Percentiles rank a stretch among this genome's conserved stretches.
phyloP scores from a whole-genome alignment of 2,888 invertebrate species.

The Tiphia femorata region DNA sequence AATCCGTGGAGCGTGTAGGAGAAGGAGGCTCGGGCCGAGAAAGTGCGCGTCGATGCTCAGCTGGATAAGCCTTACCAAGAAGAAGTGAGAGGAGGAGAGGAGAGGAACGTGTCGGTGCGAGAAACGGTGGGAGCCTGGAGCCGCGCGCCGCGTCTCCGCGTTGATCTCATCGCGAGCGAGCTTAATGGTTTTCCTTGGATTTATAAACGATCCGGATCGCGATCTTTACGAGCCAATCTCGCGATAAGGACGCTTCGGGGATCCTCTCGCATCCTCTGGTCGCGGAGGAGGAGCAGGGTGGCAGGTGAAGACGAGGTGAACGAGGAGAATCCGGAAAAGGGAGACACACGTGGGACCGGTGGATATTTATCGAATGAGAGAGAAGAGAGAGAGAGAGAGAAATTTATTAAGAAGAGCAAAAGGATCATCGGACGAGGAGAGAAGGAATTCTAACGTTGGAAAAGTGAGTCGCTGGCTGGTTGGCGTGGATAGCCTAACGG shows the following conservation, averaged over 20 bases:
- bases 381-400: constrained; percentile 16
- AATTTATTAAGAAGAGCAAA: constrained; percentile 21
- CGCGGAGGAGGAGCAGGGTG: no score
- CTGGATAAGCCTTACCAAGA: no score
- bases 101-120: neutral
- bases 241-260: constrained; percentile 27
- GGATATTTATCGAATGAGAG: no score
- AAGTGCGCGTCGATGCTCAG: no score
- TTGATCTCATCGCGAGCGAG: constrained; percentile 19
- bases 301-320: no score
- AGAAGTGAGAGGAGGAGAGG: no score
- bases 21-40: no score
- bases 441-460: constrained; percentile 16
- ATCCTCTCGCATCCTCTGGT: no score
- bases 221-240: constrained; percentile 18
- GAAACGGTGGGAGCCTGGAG: no score
- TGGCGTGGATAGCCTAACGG: constrained; percentile 12
- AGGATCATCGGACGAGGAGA: constrained; percentile 1
- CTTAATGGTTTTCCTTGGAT: constrained; percentile 38
- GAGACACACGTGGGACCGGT: no score
- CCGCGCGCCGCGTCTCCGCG: neutral
- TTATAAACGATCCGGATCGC: constrained; percentile 31
- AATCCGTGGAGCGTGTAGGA: no score
- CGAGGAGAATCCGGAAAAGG: no score
- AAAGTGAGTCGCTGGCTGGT: constrained; percentile 7